Evolutionary conservation across 2,797 vertebrate genomes (phyloP).

Genomic region (Danio jaintianensis): DNA sequence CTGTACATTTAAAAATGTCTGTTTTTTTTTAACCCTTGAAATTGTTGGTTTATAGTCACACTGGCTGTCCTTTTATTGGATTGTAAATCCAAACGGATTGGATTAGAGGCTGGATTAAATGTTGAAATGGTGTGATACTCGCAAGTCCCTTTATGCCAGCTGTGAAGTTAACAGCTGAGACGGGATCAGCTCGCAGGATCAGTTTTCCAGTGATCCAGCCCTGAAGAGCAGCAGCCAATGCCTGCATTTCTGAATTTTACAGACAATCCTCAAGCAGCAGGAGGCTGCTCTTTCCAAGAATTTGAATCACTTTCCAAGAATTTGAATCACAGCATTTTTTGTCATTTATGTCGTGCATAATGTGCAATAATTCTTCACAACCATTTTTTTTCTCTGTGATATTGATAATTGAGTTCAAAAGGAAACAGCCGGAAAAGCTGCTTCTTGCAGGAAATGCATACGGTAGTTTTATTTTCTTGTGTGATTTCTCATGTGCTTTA

Average conservation of each 20-base stretch:
- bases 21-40: slow-evolving; percentile 3
- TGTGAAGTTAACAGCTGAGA: slow-evolving; percentile 59
- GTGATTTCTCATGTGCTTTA: background rate
- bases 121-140: slow-evolving; percentile 59
- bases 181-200: slow-evolving; percentile 53
- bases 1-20: background rate
- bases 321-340: slow-evolving; percentile 2
- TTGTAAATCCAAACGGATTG: slow-evolving; percentile 58
- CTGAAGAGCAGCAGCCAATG: slow-evolving; percentile 13
- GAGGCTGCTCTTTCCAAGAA: slow-evolving; percentile 7
- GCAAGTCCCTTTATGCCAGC: slow-evolving; percentile 60
- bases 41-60: slow-evolving; percentile 44
- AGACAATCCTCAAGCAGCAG: slow-evolving; percentile 55
- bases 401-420: background rate
- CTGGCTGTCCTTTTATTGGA: slow-evolving; percentile 46
- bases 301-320: background rate
- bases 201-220: slow-evolving; percentile 41
- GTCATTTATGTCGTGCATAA: slow-evolving; percentile 17
- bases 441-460: background rate
- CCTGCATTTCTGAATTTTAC: slow-evolving; percentile 58
- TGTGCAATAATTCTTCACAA: background rate
- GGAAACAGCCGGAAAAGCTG: background rate
- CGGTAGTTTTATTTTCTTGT: background rate
- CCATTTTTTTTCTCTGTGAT: background rate
- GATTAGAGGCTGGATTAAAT: slow-evolving; percentile 65